Percentiles rank a stretch among this genome's conserved stretches.
Evolutionary conservation across 2,113 vertebrate genomes (phyloP).

Genomic region (Callipepla californica): DNA sequence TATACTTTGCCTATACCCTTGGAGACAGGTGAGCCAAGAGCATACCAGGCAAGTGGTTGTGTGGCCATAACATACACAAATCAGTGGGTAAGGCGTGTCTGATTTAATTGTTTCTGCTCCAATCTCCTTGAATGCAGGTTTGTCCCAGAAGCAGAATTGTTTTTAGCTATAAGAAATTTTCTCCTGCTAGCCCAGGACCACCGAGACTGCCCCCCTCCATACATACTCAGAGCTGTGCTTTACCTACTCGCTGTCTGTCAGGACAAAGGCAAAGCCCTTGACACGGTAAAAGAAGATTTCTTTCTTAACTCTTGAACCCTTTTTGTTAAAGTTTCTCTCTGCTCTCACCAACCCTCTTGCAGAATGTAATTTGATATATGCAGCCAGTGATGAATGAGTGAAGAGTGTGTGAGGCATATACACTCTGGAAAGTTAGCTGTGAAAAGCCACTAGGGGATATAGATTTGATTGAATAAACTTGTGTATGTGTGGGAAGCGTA

Average conservation of each 20-base stretch:
- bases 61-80: not conserved
- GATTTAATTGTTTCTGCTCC: not conserved
- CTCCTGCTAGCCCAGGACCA: slow-evolving; percentile 83
- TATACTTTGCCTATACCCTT: slow-evolving; percentile 81
- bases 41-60: not conserved
- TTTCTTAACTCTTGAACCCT: not conserved
- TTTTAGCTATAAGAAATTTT: slow-evolving; percentile 82
- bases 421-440: slow-evolving; percentile 25
- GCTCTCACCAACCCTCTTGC: not conserved
- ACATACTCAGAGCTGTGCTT: slow-evolving; percentile 84
- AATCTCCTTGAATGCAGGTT: slow-evolving; percentile 80
- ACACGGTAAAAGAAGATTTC: slow-evolving; percentile 77
- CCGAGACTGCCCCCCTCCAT: slow-evolving; percentile 68
- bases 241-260: slow-evolving; percentile 89
- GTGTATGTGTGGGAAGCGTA: slow-evolving; percentile 45
- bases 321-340: not conserved
- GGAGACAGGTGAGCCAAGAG: slow-evolving; percentile 86
- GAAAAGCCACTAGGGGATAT: slow-evolving; percentile 15
- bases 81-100: not conserved
- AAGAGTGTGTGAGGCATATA: not conserved
- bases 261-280: slow-evolving; percentile 78
- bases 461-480: slow-evolving; percentile 45
- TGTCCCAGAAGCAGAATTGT: slow-evolving; percentile 86
- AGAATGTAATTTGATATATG: slow-evolving; percentile 4
- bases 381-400: not conserved